A percentile compares a stretch with the other conserved stretches of the same genome.
Evolutionary conservation across 2,888 invertebrate genomes (phyloP).

Genomic region (Caenorhabditis plicata): DNA sequence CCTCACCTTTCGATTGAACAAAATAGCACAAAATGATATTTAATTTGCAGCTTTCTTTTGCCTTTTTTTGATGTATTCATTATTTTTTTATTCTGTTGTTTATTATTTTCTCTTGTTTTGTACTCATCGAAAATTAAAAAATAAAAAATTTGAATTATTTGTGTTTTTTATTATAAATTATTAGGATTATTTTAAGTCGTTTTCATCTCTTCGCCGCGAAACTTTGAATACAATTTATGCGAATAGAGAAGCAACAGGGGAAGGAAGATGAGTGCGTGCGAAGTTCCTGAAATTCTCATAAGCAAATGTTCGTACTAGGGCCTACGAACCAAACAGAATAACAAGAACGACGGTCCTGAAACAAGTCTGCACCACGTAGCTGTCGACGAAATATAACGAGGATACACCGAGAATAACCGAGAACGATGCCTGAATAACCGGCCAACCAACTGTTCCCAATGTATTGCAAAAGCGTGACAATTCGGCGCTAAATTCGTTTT

Average conservation of each 20-base stretch:
- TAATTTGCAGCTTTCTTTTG: too few species aligned
- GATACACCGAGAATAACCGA: slow-evolving; percentile 55
- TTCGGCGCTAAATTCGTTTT: too few species aligned
- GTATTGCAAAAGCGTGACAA: slow-evolving; percentile 28
- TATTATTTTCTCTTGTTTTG: too few species aligned
- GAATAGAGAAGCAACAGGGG: slow-evolving; percentile 44
- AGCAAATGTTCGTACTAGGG: neutral
- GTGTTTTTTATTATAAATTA: too few species aligned
- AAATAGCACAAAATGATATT: too few species aligned
- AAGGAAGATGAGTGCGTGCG: slow-evolving; percentile 55
- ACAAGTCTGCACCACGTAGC: slow-evolving; percentile 59
- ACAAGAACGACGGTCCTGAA: slow-evolving; percentile 57
- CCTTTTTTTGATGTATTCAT: too few species aligned
- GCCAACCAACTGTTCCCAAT: slow-evolving; percentile 56
- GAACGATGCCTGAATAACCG: slow-evolving; percentile 50
- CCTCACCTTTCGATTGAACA: too few species aligned
- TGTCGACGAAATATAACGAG: slow-evolving; percentile 48
- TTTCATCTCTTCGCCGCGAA: too few species aligned
- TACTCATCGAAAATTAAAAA: too few species aligned
- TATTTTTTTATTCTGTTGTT: too few species aligned
- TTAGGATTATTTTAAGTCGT: too few species aligned
- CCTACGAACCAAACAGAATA: slow-evolving; percentile 47
- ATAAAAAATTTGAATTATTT: too few species aligned
- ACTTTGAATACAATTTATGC: slow-evolving; percentile 26
- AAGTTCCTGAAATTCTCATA: slow-evolving; percentile 33